Percentiles rank a stretch among this genome's conserved stretches.
Conservation (phyloP, 2,113 vertebrate genomes). For the Ailurus styani region DNA sequence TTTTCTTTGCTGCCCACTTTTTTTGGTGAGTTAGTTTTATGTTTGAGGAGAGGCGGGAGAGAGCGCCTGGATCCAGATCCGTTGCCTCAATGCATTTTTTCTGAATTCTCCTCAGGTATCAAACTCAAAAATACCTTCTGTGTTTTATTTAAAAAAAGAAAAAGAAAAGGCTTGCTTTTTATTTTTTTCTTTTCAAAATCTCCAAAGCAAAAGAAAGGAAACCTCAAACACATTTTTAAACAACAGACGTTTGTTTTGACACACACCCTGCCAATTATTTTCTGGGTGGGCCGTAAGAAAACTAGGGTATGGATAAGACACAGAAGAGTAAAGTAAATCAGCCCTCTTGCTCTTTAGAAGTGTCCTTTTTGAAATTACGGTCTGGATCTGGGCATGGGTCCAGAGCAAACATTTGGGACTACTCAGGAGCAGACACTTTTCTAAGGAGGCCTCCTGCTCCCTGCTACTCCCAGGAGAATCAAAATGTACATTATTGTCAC, state of each 20-base stretch:
- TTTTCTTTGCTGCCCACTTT: background rate
- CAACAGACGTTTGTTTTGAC: slow-evolving; percentile 11
- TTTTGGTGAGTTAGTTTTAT: background rate
- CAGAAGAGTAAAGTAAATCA: background rate
- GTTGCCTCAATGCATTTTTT: background rate
- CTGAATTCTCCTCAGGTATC: background rate
- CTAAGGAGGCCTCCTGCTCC: background rate
- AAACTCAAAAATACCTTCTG: slow-evolving; percentile 33
- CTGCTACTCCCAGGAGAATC: background rate
- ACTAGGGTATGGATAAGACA: background rate
- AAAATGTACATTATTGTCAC: background rate
- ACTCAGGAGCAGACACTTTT: background rate
- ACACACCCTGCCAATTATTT: background rate
- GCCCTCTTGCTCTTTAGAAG: background rate
- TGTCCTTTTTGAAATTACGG: background rate
- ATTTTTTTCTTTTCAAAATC: background rate
- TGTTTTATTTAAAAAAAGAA: background rate
- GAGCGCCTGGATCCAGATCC: background rate
- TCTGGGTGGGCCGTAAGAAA: slow-evolving; percentile 51
- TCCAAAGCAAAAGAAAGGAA: slow-evolving; percentile 9
- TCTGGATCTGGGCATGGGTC: background rate
- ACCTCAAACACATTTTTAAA: slow-evolving; percentile 13
- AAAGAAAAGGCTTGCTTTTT: background rate
- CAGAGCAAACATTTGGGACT: slow-evolving; percentile 43
- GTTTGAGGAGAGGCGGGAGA: background rate